Evolutionary conservation across 2,888 invertebrate species (phyloP).

Genomic region (Lasioglossum marginatum): DNA sequence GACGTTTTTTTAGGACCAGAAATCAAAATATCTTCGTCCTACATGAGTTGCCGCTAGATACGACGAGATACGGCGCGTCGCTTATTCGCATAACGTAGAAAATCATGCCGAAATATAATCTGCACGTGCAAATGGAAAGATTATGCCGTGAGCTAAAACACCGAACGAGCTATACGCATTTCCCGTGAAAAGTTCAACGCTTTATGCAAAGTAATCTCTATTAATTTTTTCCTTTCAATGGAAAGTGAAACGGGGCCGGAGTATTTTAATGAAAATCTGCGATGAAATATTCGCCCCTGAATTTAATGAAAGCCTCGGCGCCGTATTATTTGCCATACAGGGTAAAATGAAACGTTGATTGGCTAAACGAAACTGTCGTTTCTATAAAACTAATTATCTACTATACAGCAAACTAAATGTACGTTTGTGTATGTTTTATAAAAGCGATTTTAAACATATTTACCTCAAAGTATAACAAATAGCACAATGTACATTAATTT

Average conservation of each 20-base stretch:
- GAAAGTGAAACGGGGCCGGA: conserved; percentile 34
- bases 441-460: neutral
- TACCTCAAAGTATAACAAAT: neutral
- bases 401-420: too few species aligned
- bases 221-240: conserved; percentile 38
- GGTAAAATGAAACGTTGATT: conserved; percentile 20
- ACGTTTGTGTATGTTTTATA: neutral
- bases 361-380: neutral
- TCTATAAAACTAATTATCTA: neutral
- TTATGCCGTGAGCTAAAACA: conserved; percentile 4
- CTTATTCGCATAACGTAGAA: neutral
- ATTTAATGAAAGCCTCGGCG: conserved; percentile 41
- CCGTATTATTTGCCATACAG: conserved; percentile 25
- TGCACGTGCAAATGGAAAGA: neutral
- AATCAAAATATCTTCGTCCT: too few species aligned
- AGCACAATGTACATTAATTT: neutral
- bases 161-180: neutral
- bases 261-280: conserved; percentile 47
- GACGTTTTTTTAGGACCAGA: too few species aligned
- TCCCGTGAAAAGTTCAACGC: neutral
- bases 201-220: conserved; percentile 31
- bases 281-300: conserved; percentile 32
- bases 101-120: neutral
- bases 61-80: too few species aligned
- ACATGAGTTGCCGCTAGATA: too few species aligned